A percentile compares a stretch with the other conserved stretches of the same genome.
Evolutionary conservation across 2,888 invertebrate species (phyloP).

Genomic region (Clanis bilineata): DNA sequence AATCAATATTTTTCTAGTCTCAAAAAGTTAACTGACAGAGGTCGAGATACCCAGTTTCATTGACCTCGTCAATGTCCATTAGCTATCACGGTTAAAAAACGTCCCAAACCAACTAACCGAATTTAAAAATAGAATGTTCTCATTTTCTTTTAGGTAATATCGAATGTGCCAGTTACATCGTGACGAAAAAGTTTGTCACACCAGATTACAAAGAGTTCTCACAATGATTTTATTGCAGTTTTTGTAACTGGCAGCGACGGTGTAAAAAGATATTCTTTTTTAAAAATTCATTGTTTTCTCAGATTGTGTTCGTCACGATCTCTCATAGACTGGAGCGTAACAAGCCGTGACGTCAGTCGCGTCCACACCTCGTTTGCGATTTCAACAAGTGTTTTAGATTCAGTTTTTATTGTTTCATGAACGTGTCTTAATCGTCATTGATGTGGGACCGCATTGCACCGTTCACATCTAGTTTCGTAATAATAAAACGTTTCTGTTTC

Average conservation of each 20-base stretch:
- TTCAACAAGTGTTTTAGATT: conserved; percentile 1
- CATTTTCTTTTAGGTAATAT: neutral
- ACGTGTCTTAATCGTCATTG: neutral
- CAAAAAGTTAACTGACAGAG: neutral
- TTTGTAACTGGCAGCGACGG: neutral
- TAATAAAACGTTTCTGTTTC: neutral
- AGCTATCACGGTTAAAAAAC: neutral
- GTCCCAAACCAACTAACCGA: neutral
- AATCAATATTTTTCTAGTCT: too few species aligned
- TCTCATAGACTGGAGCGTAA: neutral
- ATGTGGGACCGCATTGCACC: neutral
- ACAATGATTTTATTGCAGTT: neutral
- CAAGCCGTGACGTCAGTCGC: neutral
- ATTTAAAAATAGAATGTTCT: neutral
- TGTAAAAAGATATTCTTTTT: neutral
- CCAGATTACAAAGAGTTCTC: neutral
- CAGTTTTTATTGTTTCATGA: neutral
- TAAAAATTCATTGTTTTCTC: neutral
- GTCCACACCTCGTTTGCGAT: neutral
- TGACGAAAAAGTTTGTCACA: neutral
- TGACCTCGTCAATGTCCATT: neutral
- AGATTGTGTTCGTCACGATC: neutral
- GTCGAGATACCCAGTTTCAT: neutral
- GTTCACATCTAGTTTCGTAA: neutral
- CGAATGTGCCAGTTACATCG: neutral